Conservation (phyloP, 2,797 vertebrate species). For the Chelidonichthys spinosus region DNA sequence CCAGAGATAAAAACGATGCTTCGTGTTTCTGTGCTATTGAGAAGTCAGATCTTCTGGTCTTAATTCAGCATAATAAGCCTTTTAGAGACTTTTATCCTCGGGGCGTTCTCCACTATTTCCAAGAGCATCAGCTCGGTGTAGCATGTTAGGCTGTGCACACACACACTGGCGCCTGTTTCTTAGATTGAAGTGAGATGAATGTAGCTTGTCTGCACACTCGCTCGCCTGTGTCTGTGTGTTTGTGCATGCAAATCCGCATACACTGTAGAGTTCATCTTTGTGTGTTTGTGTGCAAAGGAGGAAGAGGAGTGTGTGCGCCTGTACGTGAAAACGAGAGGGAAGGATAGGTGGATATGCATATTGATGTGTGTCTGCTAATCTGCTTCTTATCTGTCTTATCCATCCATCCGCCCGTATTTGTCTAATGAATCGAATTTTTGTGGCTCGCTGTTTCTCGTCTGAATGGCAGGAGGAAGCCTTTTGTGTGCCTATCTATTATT, state of each 20-base stretch:
- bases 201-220: conserved; percentile 40
- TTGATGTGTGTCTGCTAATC: conserved; percentile 80
- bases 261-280: conserved; percentile 60
- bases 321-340: conserved; percentile 47
- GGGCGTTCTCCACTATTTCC: conserved; percentile 45
- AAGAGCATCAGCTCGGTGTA: conserved; percentile 52
- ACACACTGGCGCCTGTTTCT: conserved; percentile 51
- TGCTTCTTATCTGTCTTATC: conserved; percentile 79
- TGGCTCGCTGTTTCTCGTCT: conserved; percentile 67
- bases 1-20: conserved; percentile 37
- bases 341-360: conserved; percentile 72
- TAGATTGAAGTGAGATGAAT: conserved; percentile 54
- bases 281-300: conserved; percentile 52
- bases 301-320: conserved; percentile 41
- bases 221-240: conserved; percentile 51
- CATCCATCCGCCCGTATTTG: conserved; percentile 80
- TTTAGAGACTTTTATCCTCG: conserved; percentile 50
- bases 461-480: conserved; percentile 48
- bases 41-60: conserved; percentile 46
- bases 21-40: conserved; percentile 47
- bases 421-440: conserved; percentile 80
- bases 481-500: conserved; percentile 56
- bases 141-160: conserved; percentile 51
- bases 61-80: conserved; percentile 60
- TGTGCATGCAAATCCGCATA: conserved; percentile 52